Evolutionary conservation across 2,888 invertebrate genomes (phyloP).

Genomic region (Chymomyza caudatula): DNA sequence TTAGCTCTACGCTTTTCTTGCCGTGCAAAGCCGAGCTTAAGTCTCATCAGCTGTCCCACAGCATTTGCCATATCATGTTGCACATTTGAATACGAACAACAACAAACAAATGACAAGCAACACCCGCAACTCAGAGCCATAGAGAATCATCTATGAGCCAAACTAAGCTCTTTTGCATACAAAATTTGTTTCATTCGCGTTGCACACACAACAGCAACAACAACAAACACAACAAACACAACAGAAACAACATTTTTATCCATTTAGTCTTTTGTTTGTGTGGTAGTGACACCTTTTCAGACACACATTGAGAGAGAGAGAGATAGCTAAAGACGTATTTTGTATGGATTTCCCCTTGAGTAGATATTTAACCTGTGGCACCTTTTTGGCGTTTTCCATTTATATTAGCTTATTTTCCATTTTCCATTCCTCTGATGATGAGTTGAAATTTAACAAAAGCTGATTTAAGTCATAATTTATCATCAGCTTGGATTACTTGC

Average conservation of each 20-base stretch:
- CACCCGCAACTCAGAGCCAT: background rate
- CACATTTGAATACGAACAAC: conserved; percentile 40
- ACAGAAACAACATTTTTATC: conserved; percentile 54
- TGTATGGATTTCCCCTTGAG: background rate
- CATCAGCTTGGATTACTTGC: conserved; percentile 65
- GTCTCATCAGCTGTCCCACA: conserved; percentile 29
- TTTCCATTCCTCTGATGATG: conserved; percentile 48
- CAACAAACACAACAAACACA: conserved; percentile 17
- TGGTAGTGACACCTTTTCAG: conserved; percentile 56
- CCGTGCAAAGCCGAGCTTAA: conserved; percentile 22
- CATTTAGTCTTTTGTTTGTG: conserved; percentile 54
- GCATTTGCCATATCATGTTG: conserved; percentile 58
- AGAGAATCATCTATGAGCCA: background rate
- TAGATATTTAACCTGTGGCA: conserved; percentile 5
- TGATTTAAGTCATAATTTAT: conserved; percentile 73
- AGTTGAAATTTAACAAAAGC: conserved; percentile 72
- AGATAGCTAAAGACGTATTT: conserved; percentile 4
- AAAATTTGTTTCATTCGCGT: conserved; percentile 39
- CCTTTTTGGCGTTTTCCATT: background rate
- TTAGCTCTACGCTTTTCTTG: background rate
- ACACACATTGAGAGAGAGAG: conserved; percentile 7
- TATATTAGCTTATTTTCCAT: conserved; percentile 28
- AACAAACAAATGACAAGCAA: background rate
- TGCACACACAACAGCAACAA: conserved; percentile 28
- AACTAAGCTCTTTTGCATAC: conserved; percentile 51